phyloP scores from a whole-genome alignment of 2,113 vertebrate genomes.

The Piaya cayana region DNA sequence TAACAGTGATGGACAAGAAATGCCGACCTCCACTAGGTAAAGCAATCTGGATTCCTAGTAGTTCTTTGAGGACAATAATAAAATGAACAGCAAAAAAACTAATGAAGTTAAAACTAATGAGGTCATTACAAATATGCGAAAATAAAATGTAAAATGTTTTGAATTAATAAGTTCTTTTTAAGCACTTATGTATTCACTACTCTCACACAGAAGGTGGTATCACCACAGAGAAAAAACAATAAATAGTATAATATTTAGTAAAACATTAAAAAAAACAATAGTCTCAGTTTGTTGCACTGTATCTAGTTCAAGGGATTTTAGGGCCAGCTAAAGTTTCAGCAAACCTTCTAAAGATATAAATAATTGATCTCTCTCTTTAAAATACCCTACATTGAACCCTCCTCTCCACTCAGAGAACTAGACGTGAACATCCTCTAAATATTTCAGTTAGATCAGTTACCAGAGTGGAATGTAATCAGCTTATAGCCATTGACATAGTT shows the following conservation, averaged over 20 bases:
- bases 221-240: neutral
- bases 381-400: conserved; percentile 49
- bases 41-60: neutral
- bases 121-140: neutral
- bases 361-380: conserved; percentile 60
- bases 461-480: conserved; percentile 13
- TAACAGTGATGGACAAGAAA: neutral
- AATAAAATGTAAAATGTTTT: neutral
- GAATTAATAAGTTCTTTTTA: neutral
- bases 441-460: conserved; percentile 70
- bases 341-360: conserved; percentile 44
- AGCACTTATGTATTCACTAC: neutral
- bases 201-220: neutral
- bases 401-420: conserved; percentile 18
- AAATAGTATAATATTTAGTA: neutral
- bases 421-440: conserved; percentile 62
- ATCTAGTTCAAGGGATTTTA: conserved; percentile 44
- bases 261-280: neutral
- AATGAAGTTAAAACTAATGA: neutral
- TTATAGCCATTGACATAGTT: conserved; percentile 9
- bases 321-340: conserved; percentile 51
- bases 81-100: neutral
- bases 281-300: neutral
- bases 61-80: neutral
- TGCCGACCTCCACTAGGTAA: neutral